These are phyloP conservation scores for Drosophila borborema DNA, from an alignment of 2,888 invertebrate species.

Conservation along the genomic window DNA sequence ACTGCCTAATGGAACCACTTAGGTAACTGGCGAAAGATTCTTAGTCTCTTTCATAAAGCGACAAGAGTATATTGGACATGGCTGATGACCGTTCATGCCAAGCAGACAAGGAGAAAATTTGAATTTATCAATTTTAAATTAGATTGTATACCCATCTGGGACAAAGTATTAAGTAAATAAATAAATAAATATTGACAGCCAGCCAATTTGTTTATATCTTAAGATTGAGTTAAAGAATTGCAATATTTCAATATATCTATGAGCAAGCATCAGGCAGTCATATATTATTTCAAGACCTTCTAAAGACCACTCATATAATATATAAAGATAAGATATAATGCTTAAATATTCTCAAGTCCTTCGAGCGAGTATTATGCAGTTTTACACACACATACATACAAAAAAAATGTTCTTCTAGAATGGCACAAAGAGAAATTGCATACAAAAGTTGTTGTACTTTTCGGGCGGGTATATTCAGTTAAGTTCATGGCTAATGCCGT, in stretches of 20 bases:
- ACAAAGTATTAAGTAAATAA: not conserved
- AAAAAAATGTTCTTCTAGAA: not conserved
- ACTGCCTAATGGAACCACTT: slow-evolving; percentile 24
- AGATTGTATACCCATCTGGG: not conserved
- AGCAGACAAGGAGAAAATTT: not conserved
- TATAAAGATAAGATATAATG: not conserved
- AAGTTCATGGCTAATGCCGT: slow-evolving; percentile 67
- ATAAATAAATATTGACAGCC: no score
- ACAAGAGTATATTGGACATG: not conserved
- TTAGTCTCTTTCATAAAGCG: slow-evolving; percentile 1
- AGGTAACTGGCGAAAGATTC: not conserved
- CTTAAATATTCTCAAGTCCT: not conserved
- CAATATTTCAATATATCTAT: no score
- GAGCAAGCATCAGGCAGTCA: not conserved
- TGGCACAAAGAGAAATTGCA: slow-evolving; percentile 5
- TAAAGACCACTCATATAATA: not conserved
- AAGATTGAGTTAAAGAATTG: not conserved
- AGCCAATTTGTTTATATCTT: not conserved
- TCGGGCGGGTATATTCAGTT: slow-evolving; percentile 29
- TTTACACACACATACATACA: not conserved
- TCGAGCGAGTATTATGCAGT: slow-evolving; percentile 5
- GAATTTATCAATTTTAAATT: not conserved
- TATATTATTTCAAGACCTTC: not conserved
- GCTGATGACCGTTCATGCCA: not conserved
- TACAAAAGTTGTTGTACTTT: slow-evolving; percentile 7